Base-by-base conservation (phyloP, 2,888 invertebrate species). In the Oeneis ivallda region DNA sequence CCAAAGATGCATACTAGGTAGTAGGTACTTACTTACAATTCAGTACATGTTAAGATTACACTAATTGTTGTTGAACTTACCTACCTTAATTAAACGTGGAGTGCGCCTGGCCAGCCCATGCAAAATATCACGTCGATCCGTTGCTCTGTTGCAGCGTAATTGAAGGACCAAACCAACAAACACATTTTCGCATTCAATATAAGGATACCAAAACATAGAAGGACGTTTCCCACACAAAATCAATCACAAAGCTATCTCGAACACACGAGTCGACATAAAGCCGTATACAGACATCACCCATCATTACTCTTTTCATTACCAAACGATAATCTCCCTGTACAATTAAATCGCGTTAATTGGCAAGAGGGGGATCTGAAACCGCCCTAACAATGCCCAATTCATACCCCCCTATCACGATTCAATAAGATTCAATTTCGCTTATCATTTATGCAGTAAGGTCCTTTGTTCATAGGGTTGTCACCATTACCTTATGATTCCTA, bases 291-390 rank as follows among this genome's bases (percentile, higher is more conserved):
- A 70, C 53, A 65, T 50, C 43, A 64, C 43, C 56, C 67, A 64
- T 66, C 80, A 81, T 85, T 82, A 84, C 85, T 85, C 85, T 87
- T 85, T 87, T 88, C 88, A 90, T 90, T 90, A 89, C 76, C 80
- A 70, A 79, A 78, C 83, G 81, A 81, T 89, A 89, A 90, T 90
- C 91, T 85, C 87, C 83, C 81, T 82, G 83, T 83, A 85, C 86
- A 87, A 90, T 91, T 91, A 91, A 87, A 87, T 87, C 86, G 84
- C 89, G 85, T 86, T 92, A 92, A 92, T 92, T 91, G 91, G 88
- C 81, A 79, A 73, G 78, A 73, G 87, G 88, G 85, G 80, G 74
- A 72, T 72, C 72, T 70, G 72, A 70, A 71, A 69, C 69, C 70
- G 75, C 74, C 75, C 68, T 69, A 74, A 72, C 69, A 69, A 74